Conservation (phyloP, 2,797 vertebrate species). For the Semaprochilodus insignis region DNA sequence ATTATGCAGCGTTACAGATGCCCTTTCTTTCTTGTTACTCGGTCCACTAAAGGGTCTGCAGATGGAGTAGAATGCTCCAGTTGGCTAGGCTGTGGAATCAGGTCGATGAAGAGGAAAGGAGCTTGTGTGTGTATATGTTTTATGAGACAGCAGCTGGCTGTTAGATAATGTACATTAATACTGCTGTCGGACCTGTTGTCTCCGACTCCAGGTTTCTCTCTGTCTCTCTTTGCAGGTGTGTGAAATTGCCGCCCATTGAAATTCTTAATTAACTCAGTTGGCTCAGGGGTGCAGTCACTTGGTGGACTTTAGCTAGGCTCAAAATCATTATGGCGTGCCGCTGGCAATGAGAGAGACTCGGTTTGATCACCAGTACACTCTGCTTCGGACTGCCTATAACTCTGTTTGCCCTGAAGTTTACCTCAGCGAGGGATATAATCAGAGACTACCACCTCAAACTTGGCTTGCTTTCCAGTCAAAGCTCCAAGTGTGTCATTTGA, state of each 20-base stretch:
- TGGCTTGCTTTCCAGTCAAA: background rate
- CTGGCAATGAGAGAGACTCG: slow-evolving; percentile 1
- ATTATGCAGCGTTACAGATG: background rate
- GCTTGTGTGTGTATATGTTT: slow-evolving; percentile 64
- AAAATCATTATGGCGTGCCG: slow-evolving; percentile 29
- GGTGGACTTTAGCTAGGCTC: background rate
- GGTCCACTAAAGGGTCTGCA: slow-evolving; percentile 13
- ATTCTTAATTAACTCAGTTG: slow-evolving; percentile 75
- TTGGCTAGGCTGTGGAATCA: slow-evolving; percentile 17
- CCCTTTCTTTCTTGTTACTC: slow-evolving; percentile 6
- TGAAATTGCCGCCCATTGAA: slow-evolving; percentile 64
- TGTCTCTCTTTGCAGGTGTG: slow-evolving; percentile 59
- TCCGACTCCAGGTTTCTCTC: slow-evolving; percentile 29
- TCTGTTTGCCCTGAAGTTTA: slow-evolving; percentile 8
- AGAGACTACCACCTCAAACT: background rate
- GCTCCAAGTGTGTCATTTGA: background rate
- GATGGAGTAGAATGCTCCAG: background rate
- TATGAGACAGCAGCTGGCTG: slow-evolving; percentile 72
- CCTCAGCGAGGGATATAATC: background rate
- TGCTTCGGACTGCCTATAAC: background rate
- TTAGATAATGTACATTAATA: slow-evolving; percentile 76
- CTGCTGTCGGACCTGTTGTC: slow-evolving; percentile 76
- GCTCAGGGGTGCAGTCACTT: slow-evolving; percentile 36
- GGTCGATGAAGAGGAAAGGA: background rate
- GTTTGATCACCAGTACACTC: slow-evolving; percentile 5